Evolutionary conservation across 2,888 invertebrate genomes (phyloP).

Genomic region (Torymus texanus): DNA sequence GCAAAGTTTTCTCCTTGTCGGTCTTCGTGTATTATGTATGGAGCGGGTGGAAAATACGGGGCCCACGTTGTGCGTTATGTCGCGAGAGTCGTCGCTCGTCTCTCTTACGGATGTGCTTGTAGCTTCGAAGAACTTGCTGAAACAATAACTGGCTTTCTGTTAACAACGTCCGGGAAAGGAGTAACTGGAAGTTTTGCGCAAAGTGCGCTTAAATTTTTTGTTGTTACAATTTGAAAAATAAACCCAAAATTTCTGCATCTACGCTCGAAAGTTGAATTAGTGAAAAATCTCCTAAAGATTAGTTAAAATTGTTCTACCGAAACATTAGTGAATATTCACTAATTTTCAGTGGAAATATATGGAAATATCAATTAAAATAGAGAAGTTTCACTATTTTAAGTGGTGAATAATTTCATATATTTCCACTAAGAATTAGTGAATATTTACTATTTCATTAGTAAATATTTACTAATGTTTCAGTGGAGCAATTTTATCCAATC

Average conservation of each 20-base stretch:
- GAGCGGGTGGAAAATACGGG: background rate
- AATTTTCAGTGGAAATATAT: too few relatives aligned
- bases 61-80: slow-evolving; percentile 10
- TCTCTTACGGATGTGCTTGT: background rate
- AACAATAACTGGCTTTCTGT: slow-evolving; percentile 38
- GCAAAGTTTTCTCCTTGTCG: slow-evolving; percentile 42
- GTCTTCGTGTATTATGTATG: slow-evolving; percentile 1
- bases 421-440: too few relatives aligned
- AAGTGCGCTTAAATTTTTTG: background rate
- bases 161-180: background rate
- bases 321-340: too few relatives aligned
- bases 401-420: too few relatives aligned
- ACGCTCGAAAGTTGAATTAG: too few relatives aligned
- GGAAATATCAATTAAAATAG: too few relatives aligned
- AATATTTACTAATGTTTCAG: too few relatives aligned
- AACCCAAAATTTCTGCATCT: background rate
- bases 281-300: too few relatives aligned
- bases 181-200: background rate
- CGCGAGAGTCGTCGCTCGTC: background rate
- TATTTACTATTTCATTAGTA: too few relatives aligned
- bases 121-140: slow-evolving; percentile 13
- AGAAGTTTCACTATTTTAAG: too few relatives aligned
- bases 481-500: too few relatives aligned
- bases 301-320: too few relatives aligned
- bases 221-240: background rate